These are phyloP conservation scores for Tetragonula carbonaria DNA, from an alignment of 2,888 invertebrate species.

Conservation along the genomic window DNA sequence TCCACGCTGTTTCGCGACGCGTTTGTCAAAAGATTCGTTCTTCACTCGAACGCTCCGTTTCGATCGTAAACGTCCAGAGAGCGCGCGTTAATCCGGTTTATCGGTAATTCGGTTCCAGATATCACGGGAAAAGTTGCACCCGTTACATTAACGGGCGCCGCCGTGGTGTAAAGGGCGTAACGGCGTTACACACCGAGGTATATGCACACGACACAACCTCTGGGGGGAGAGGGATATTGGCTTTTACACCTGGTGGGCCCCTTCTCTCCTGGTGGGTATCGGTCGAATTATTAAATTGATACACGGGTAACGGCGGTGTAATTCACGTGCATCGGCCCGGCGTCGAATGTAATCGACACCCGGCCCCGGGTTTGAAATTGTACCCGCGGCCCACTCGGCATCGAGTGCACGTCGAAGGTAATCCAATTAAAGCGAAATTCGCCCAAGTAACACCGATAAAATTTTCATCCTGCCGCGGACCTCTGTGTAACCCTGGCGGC, in stretches of 20 bases:
- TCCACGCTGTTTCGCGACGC: neutral
- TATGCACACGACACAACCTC: neutral
- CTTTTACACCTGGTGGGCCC: conserved; percentile 61
- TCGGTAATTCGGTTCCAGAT: conserved; percentile 50
- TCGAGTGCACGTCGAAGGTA: conserved; percentile 42
- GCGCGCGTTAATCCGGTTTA: conserved; percentile 54
- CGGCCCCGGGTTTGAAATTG: conserved; percentile 40
- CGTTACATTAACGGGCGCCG: conserved; percentile 49
- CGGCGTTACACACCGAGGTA: conserved; percentile 34
- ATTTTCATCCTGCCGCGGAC: conserved; percentile 53
- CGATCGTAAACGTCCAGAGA: conserved; percentile 43
- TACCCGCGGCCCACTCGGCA: conserved; percentile 34
- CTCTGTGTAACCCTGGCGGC: conserved; percentile 18
- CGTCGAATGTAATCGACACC: conserved; percentile 65
- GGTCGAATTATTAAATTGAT: conserved; percentile 66
- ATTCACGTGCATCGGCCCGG: conserved; percentile 49
- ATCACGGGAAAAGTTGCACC: conserved; percentile 55
- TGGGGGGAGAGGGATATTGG: conserved; percentile 38
- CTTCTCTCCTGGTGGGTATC: neutral
- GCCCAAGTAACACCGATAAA: conserved; percentile 63
- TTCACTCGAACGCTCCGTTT: neutral
- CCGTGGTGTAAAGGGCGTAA: conserved; percentile 29
- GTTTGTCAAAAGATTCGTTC: neutral
- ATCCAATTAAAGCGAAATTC: conserved; percentile 63
- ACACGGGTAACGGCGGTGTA: conserved; percentile 56